A percentile compares a stretch with the other conserved stretches of the same genome.
phyloP scores from a whole-genome alignment of 2,113 vertebrate species.

The Empidonax alnorum region DNA sequence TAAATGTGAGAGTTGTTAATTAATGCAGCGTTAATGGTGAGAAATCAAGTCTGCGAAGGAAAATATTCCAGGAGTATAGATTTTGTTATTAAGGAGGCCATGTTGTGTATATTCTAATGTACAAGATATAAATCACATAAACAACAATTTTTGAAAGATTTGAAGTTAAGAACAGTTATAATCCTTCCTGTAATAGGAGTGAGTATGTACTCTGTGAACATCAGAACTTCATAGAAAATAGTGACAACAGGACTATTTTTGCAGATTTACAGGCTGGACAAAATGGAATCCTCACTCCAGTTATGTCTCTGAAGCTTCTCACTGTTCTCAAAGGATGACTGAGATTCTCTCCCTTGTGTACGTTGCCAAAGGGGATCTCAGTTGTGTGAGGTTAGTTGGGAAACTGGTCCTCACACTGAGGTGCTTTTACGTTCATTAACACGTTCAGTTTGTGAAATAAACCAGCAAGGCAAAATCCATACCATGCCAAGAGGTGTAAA shows the following conservation, averaged over 20 bases:
- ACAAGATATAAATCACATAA: neutral
- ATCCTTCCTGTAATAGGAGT: neutral
- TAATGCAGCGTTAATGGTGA: neutral
- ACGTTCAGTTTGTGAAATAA: neutral
- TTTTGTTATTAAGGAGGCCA: neutral
- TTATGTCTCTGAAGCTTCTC: neutral
- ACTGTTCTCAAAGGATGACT: neutral
- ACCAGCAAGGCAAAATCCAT: neutral
- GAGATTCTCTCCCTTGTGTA: neutral
- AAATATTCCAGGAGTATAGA: neutral
- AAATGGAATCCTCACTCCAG: neutral
- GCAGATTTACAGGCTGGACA: neutral
- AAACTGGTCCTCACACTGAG: neutral
- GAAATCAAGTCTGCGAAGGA: neutral
- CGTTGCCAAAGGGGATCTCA: neutral
- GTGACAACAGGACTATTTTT: neutral
- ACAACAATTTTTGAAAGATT: neutral
- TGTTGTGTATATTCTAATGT: neutral
- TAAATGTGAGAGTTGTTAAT: neutral
- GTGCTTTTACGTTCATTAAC: neutral
- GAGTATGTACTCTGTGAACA: neutral
- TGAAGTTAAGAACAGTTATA: neutral
- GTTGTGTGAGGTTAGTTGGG: neutral
- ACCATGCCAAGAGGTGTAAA: fast-evolving
- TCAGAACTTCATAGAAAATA: neutral